Evolutionary conservation across 1,140 invertebrate genomes (phyloP), one percentile per base, ranked within the genome.

Genomic region (Melitaea cinxia): DNA sequence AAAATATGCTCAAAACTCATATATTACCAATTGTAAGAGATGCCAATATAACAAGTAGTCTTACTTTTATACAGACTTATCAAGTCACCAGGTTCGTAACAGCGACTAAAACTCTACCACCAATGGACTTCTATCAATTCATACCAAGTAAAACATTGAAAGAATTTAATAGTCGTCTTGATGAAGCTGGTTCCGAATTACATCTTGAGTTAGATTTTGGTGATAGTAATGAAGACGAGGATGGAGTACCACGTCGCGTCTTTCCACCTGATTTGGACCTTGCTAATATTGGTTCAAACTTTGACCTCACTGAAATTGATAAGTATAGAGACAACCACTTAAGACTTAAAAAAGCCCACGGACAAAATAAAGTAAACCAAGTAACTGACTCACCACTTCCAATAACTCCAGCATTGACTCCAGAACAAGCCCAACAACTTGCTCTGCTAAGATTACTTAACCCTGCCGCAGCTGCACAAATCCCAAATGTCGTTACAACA

Each of bases 1-100:
- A 97, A 85, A 94, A 95, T 0, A 94, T 97, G 88, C 85, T 97
- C 1, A 97, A 97, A 80, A 97, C 96, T 0, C 96, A 97, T 72
- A 94, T 98, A 56, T 87, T 98, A 47, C 97, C 97, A 0, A 94
- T 97, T 0, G 91, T 97, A 9, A 92, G 92, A 49, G 94, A 94
- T 21, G 93, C 92, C 6, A 94, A 94, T 42, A 93, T 95, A 68
- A 95, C 95, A 0, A 94, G 93, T 10, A 94, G 93, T 50, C 92
- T 96, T 63, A 97, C 96, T 0, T 90, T 98, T 24, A 95, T 97
- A 1, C 96, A 98, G 91, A 97, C 96, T 0, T 98, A 97, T 82
- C 94, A 96, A 73, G 93, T 98, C 6, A 97, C 96, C 0, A 92
- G 96, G 72, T 83, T 97, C 39, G 96, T 98, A 0, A 97, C 96